Evolutionary conservation across 37 sponge, comb jelly and placozoan genomes (phyloP).

Genomic region (Petrosia ficiformis): DNA sequence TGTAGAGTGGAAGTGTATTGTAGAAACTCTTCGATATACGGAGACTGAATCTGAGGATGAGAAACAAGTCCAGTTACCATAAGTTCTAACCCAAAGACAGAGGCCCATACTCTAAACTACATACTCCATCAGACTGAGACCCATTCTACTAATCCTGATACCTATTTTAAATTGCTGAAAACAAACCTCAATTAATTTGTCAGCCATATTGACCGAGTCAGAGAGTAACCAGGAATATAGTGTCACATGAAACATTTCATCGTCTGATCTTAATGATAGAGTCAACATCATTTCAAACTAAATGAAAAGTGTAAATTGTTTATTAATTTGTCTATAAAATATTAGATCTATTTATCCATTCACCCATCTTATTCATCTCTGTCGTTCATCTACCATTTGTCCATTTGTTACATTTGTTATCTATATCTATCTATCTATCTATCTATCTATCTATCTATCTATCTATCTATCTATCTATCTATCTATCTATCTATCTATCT

Average conservation of each 20-base stretch:
- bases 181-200: conserved; percentile 78
- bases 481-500: too few species aligned
- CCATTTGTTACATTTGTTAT: too few species aligned
- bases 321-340: too few species aligned
- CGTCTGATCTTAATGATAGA: conserved; percentile 56
- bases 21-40: conserved; percentile 81
- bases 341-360: too few species aligned
- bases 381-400: too few species aligned
- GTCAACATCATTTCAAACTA: conserved; percentile 64
- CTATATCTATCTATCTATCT: too few species aligned
- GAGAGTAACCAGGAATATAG: conserved; percentile 89
- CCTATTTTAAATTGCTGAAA: too few species aligned
- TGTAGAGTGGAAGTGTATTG: conserved; percentile 44
- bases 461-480: too few species aligned
- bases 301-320: too few species aligned
- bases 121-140: background rate
- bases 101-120: background rate
- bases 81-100: background rate
- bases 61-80: background rate
- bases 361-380: too few species aligned
- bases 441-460: too few species aligned
- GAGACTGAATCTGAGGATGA: conserved; percentile 62
- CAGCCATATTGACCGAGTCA: conserved; percentile 25
- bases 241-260: conserved; percentile 86
- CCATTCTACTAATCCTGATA: background rate